Base-by-base conservation (phyloP, 2,888 invertebrate genomes). In the Pammene aurita region DNA sequence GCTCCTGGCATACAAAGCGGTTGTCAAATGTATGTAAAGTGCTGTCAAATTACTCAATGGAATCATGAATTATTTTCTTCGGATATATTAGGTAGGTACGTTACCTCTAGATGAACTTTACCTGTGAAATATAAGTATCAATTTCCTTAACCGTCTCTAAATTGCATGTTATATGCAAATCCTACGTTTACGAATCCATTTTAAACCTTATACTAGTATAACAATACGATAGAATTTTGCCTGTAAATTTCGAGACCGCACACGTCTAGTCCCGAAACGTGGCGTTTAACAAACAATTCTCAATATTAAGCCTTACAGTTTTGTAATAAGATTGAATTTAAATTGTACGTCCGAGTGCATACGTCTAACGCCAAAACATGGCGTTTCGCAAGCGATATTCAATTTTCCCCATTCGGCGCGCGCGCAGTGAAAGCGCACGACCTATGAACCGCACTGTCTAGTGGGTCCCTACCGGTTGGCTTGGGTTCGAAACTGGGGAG, bases 381-480 rank as follows among this genome's bases (percentile, higher is more conserved):
- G 50, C 52, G 67, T 68, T 67, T 71, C 63, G 67, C 63, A 62
- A 55, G 67, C 55, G 38, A 62, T 57, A 67, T 71, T 65, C 69
- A 65, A 66, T 52, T 60, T 65, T 41, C 58, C 57, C 58, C 64
- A 38, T 46, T 60, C 58, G 50, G 62, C 57, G 67, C 54, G 34
- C n/a, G 71, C 66, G 63, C 70, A 58, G 72, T 52, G 72, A 72
- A 72, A 72, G 72, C 64, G 71, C 67, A 66, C 67, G 67, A 68
- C 69, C 71, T 68, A 14, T 71, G 72, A 55, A 61, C 67, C 54
- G 34, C 50, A 18, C 50, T 50, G 54, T 34, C 54, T 54, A 11
- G 26, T 52, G n/a, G 26, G 6, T 26, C 18, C 48, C 50, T 50
- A 50, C 50, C 34, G 34, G 54, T 54, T 54, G 54, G 54, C 34